Base-by-base conservation (phyloP, 1,140 invertebrate genomes). In the Rhagoletis pomonella region DNA sequence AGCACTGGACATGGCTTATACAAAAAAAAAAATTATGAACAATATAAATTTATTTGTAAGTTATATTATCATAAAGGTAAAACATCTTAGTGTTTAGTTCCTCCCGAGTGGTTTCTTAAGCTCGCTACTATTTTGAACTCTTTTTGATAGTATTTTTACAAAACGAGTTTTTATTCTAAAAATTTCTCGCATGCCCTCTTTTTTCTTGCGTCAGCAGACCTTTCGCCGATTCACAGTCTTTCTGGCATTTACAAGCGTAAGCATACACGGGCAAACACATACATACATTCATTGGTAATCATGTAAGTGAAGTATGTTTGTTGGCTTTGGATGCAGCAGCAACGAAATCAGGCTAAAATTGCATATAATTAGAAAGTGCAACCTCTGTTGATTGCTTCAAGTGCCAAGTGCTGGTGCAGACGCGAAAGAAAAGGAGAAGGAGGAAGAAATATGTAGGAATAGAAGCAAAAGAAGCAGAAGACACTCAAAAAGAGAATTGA, bases 321-420 rank as follows among this genome's bases (percentile, higher is more conserved):
- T 42, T 47, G 44, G 44, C 42, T 73, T 73, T 17, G 44, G 42
- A 29, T 42, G 29, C 44, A 73, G 73, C 42, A 55, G 10, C 29
- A 29, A 29, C 29, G 44, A 47, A 77, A 77, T 47, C 69, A 77
- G 42, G 42, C 69, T 81, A 81, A 55, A 81, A 55, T 29, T 55
- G 73, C 73, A 81, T 81, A 81, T 81, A 81, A 81, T 81, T 81
- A 81, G 73, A 81, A 81, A 81, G 73, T 81, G 73, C 73, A 81
- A 81, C 73, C 73, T 50, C 17, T 81, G 73, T 58, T 81, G 73
- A 81, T 81, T 19, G 47, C 73, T 81, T 9, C n/a, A 58, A 81
- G 73, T 58, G 73, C 17, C 44, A 81, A 81, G 73, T 42, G 39
- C 65, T 62, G 60, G 17, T 62, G 60, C 39, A 2, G 39, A 17